phyloP scores from a whole-genome alignment of 2,888 invertebrate species.

The Nasonia oneida region DNA sequence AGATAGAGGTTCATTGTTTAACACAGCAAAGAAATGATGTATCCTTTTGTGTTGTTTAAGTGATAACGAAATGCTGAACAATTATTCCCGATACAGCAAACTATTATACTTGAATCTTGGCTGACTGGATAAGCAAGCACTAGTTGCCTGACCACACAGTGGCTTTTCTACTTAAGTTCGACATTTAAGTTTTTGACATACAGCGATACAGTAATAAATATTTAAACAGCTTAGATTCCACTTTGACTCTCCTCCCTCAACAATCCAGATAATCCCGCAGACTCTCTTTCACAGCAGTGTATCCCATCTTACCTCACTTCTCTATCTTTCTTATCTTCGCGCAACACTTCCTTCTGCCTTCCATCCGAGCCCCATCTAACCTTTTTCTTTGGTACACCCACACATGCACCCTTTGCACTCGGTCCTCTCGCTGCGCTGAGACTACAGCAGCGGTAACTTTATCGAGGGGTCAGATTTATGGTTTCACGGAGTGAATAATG shows the following conservation, averaged over 20 bases:
- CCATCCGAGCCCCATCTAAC: neutral
- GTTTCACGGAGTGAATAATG: slow-evolving; percentile 64
- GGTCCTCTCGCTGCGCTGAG: neutral
- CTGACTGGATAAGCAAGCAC: neutral
- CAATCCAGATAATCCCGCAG: neutral
- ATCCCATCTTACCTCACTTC: neutral
- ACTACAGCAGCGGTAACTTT: slow-evolving; percentile 56
- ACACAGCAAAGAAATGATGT: slow-evolving; percentile 10
- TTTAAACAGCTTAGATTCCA: neutral
- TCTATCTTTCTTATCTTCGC: neutral
- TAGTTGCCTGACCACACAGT: neutral
- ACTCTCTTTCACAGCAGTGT: neutral
- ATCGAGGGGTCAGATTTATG: slow-evolving; percentile 65
- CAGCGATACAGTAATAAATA: neutral
- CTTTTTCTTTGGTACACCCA: neutral
- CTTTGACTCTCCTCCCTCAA: neutral
- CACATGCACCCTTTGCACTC: slow-evolving; percentile 7
- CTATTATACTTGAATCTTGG: too few relatives aligned
- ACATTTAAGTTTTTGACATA: too few relatives aligned
- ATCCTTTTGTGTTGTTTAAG: slow-evolving; percentile 66
- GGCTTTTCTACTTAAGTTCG: too few relatives aligned
- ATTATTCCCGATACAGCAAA: too few relatives aligned
- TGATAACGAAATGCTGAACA: too few relatives aligned
- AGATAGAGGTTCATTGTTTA: neutral
- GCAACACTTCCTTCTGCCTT: neutral